A percentile compares a stretch with the other conserved stretches of the same genome.
Conservation (phyloP, 2,888 invertebrate species). For the Lamellibrachia columna region DNA sequence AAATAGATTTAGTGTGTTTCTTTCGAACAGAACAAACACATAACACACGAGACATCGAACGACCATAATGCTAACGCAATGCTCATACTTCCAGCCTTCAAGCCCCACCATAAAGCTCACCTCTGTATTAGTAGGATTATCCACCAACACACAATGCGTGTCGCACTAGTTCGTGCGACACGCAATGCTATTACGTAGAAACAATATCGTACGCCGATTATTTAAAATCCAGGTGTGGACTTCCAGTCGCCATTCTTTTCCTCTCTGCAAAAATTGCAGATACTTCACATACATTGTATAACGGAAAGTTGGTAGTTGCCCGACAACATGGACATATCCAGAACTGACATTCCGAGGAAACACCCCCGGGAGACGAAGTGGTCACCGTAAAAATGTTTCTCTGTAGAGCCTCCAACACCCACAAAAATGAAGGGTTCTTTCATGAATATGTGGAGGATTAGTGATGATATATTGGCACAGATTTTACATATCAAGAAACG, state of each 20-base stretch:
- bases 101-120: background rate
- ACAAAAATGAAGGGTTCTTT: too few species aligned
- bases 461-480: too few species aligned
- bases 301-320: too few species aligned
- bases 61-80: background rate
- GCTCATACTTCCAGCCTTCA: background rate
- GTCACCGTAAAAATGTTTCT: too few species aligned
- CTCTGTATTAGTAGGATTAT: background rate
- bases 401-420: too few species aligned
- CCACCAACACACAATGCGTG: background rate
- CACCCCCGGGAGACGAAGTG: too few species aligned
- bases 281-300: too few species aligned
- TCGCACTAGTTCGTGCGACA: background rate
- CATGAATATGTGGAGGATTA: too few species aligned
- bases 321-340: too few species aligned
- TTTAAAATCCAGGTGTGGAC: background rate
- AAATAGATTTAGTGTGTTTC: background rate
- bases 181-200: background rate
- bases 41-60: background rate
- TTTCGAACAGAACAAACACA: background rate
- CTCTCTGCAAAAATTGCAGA: background rate
- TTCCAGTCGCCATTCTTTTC: background rate
- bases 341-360: too few species aligned
- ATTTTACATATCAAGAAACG: too few species aligned
- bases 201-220: background rate